phyloP scores from a whole-genome alignment of 2,113 vertebrate species.

The Paramormyrops kingsleyae region DNA sequence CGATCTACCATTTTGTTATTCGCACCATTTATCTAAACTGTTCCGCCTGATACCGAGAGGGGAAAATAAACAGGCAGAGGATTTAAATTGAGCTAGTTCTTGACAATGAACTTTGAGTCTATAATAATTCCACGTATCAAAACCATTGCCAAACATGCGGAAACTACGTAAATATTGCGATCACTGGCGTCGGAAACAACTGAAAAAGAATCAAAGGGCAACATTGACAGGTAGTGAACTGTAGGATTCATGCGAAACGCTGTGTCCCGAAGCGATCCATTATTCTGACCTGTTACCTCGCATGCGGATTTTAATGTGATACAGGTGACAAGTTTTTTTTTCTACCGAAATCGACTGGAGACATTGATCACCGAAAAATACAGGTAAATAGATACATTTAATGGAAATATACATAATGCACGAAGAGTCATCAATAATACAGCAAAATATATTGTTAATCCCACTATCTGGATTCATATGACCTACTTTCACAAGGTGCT shows the following conservation, averaged over 20 bases:
- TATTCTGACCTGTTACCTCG: neutral
- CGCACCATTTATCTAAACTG: neutral
- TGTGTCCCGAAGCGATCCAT: neutral
- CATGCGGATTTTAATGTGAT: neutral
- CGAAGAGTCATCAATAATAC: constrained; percentile 21
- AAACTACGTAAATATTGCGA: neutral
- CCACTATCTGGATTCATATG: constrained; percentile 16
- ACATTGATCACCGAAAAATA: neutral
- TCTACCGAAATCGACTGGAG: neutral
- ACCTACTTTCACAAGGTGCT: constrained; percentile 31
- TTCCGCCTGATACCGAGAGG: neutral
- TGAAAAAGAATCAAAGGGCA: neutral
- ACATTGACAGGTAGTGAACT: neutral
- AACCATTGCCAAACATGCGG: neutral
- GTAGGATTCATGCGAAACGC: neutral
- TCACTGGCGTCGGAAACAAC: neutral
- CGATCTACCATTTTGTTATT: neutral
- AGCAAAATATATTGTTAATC: neutral
- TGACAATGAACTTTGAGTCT: neutral
- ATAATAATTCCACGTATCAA: neutral
- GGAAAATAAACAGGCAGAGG: neutral
- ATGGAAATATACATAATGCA: constrained; percentile 21
- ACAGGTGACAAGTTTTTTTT: neutral
- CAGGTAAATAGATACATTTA: constrained; percentile 22
- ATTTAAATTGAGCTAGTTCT: neutral